Base-by-base conservation (phyloP, 2,797 vertebrate species). In the Buceros bicornis region DNA sequence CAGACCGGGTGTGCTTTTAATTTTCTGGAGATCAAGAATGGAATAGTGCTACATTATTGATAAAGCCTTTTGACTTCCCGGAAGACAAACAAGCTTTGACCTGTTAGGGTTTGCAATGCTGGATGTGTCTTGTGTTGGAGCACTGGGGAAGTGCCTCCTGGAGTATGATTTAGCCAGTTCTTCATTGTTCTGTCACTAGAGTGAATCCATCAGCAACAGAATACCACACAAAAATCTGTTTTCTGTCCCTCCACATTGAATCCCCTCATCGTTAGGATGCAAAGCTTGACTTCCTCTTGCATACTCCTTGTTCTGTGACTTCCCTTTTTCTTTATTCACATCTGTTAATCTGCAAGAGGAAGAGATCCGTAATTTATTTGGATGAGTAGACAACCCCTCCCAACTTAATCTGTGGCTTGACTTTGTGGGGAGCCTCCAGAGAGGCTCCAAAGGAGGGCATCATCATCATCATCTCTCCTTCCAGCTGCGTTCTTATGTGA, bases 401-500 rank as follows among this genome's bases (percentile, higher is more conserved):
- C 24, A 47, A 8, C 4, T 2, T 8, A 31, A 91, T 60, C n/a
- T 62, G 24, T 35, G 60, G 28, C 51, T 85, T 70, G 48, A 42
- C 40, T 91, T 87, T 74, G 76, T 42, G 79, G n/a, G 28, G 62
- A 48, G 45, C 3, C 87, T 89, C 82, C 60, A 74, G 91, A 87
- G 91, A 31, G 66, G 66, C 78, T 40, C 37, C 37, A 40, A 40
- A 81, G 89, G 90, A 90, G 76, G 50, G 33, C 19, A 51, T 90
- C 76, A 31, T 81, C 76, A 31, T 81, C 67, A 80, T 87, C 71
- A 45, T 93, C 69, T 76, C 62, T 94, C 82, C 73, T 78, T 86
- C 92, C 91, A 97, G 93, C 94, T 95, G 87, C 81, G 95, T n/a
- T 94, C 69, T 94, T 81, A 53, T 95, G 72, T 43, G 80, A 57